phyloP scores from a whole-genome alignment of 1,140 invertebrate species.

The Ceratitis capitata region DNA sequence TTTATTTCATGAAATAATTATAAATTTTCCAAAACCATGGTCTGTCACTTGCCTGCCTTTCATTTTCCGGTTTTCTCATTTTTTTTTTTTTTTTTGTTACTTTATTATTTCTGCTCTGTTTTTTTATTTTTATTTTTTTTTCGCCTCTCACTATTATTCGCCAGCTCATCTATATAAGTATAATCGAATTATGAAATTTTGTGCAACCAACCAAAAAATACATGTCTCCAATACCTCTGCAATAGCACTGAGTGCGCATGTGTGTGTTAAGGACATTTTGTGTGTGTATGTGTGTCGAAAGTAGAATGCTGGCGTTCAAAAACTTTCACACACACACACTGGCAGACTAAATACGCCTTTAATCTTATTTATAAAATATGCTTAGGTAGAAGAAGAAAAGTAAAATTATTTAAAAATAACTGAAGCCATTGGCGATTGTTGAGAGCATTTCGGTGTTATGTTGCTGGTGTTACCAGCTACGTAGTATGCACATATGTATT shows the following conservation, averaged over 20 bases:
- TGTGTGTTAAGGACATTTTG: neutral
- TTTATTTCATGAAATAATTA: slow-evolving; percentile 16
- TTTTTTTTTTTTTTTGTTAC: neutral
- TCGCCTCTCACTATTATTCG: neutral
- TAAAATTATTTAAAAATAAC: neutral
- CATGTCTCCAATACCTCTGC: neutral
- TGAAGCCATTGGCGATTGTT: neutral
- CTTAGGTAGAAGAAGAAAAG: neutral
- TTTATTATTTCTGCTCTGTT: too few relatives aligned
- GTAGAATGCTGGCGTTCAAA: neutral
- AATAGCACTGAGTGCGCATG: neutral
- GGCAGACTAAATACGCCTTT: neutral
- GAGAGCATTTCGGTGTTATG: neutral
- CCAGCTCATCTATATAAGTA: neutral
- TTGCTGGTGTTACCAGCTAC: too few relatives aligned
- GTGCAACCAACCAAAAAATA: neutral
- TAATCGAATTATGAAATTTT: slow-evolving; percentile 22
- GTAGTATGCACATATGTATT: neutral
- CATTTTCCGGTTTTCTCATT: neutral
- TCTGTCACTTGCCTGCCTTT: neutral
- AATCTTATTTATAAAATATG: slow-evolving; percentile 34
- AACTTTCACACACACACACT: neutral
- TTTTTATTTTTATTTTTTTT: neutral
- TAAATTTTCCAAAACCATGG: neutral
- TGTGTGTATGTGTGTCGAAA: neutral